These are phyloP conservation scores for Leptinotarsa lineolata DNA, from an alignment of 1,140 invertebrate species.

Conservation along the genomic window DNA sequence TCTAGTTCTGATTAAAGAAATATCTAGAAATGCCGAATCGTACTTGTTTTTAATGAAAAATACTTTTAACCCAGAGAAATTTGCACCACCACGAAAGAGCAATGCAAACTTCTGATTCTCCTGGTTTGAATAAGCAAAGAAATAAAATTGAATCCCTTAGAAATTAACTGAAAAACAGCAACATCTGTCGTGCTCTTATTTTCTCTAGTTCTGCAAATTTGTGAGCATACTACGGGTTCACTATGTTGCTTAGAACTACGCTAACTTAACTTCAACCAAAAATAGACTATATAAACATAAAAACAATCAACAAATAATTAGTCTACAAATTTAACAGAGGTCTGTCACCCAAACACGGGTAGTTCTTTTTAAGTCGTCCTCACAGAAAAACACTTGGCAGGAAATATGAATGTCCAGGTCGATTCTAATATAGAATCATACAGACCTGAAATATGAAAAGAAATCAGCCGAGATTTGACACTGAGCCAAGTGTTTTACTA, in stretches of 20 bases:
- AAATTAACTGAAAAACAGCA: too few relatives aligned
- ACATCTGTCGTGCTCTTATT: background rate
- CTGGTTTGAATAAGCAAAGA: too few relatives aligned
- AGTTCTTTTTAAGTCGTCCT: slow-evolving; percentile 10
- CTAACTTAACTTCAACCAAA: slow-evolving; percentile 56
- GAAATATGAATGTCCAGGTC: slow-evolving; percentile 26
- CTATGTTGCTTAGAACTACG: slow-evolving; percentile 25
- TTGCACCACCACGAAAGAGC: too few relatives aligned
- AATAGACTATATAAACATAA: slow-evolving; percentile 60
- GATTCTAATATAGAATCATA: slow-evolving; percentile 49
- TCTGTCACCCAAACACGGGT: slow-evolving; percentile 9
- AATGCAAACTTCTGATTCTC: too few relatives aligned
- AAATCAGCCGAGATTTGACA: background rate
- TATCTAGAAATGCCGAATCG: too few relatives aligned
- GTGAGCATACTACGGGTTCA: slow-evolving; percentile 28
- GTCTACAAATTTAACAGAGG: slow-evolving; percentile 53
- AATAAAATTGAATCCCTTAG: too few relatives aligned
- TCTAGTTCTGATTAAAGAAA: background rate
- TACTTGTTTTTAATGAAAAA: too few relatives aligned
- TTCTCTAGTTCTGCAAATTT: slow-evolving; percentile 25
- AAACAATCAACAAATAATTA: slow-evolving; percentile 59
- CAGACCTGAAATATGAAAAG: slow-evolving; percentile 14
- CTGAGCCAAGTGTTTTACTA: background rate
- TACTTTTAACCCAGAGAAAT: too few relatives aligned
- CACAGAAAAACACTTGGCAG: slow-evolving; percentile 37